Conservation (phyloP, 2,113 vertebrate genomes). For the Pholis gunnellus region DNA sequence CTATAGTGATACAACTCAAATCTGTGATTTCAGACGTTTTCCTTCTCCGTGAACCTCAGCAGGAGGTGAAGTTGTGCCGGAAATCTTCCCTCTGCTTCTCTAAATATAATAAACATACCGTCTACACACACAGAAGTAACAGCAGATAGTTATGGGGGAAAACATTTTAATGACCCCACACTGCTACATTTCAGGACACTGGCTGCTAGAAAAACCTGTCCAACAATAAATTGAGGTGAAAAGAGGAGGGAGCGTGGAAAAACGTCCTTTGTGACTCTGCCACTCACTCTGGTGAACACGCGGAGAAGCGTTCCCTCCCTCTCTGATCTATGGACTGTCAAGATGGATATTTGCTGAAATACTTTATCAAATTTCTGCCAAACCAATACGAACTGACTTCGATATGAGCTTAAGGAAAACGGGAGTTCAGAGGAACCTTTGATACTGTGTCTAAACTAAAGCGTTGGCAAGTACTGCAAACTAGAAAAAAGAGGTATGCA, state of each 20-base stretch:
- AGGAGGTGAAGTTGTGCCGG: background rate
- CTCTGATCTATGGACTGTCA: constrained; percentile 79
- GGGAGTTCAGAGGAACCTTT: constrained; percentile 33
- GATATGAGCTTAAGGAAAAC: constrained; percentile 69
- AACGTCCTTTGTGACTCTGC: constrained; percentile 68
- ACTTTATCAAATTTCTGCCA: constrained; percentile 67
- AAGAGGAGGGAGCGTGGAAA: constrained; percentile 65
- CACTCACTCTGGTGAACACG: constrained; percentile 70
- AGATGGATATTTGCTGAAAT: constrained; percentile 74
- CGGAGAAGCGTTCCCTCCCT: constrained; percentile 61
- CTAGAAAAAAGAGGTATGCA: background rate
- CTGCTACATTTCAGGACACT: constrained; percentile 33
- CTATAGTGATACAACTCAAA: background rate
- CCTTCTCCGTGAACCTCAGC: background rate
- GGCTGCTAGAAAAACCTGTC: constrained; percentile 50
- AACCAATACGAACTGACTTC: constrained; percentile 65
- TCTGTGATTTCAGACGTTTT: background rate
- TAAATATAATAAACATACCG: background rate
- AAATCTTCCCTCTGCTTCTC: background rate
- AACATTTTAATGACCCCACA: background rate
- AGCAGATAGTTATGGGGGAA: background rate
- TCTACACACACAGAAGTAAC: background rate
- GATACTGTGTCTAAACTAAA: constrained; percentile 63
- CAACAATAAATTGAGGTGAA: constrained; percentile 70
- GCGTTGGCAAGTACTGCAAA: constrained; percentile 25